Percentiles rank a stretch among this genome's conserved stretches.
Conservation (phyloP, 2,888 invertebrate genomes). For the Aplocera efformata region DNA sequence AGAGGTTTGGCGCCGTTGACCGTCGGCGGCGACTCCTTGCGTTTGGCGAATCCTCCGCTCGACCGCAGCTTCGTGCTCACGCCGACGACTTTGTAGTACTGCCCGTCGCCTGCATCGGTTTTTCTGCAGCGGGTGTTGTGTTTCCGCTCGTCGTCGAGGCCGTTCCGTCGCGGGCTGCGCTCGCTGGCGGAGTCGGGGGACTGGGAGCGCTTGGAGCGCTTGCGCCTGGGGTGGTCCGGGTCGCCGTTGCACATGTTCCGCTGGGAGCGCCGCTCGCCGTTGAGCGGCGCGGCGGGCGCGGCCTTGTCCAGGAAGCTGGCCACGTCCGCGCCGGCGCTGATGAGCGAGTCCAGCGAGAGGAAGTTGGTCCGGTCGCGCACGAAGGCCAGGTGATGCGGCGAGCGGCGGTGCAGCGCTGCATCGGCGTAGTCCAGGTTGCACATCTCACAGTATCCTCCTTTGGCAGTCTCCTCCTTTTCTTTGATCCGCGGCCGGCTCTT, state of each 20-base stretch:
- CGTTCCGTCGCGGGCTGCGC: constrained; percentile 55
- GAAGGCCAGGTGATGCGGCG: constrained; percentile 87
- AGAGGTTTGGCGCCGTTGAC: constrained; percentile 80
- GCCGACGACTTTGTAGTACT: constrained; percentile 87
- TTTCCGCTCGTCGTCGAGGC: constrained; percentile 54
- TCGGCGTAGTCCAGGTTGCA: constrained; percentile 88
- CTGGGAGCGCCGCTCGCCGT: constrained; percentile 61
- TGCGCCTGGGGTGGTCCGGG: constrained; percentile 41
- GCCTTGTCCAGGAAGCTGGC: constrained; percentile 83
- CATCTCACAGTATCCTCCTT: constrained; percentile 89
- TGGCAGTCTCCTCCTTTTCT: constrained; percentile 62
- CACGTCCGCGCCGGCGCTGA: constrained; percentile 83
- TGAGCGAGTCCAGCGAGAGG: constrained; percentile 86
- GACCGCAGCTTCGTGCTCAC: constrained; percentile 85
- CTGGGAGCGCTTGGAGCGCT: constrained; percentile 52
- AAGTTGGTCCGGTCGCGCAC: constrained; percentile 88
- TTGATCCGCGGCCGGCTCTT: constrained; percentile 71
- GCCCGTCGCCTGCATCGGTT: constrained; percentile 53
- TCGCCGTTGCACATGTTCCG: constrained; percentile 68
- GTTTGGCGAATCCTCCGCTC: constrained; percentile 68
- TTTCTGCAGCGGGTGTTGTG: constrained; percentile 61
- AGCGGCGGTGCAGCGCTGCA: constrained; percentile 85
- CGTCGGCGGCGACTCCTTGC: constrained; percentile 64
- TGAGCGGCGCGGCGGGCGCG: constrained; percentile 54
- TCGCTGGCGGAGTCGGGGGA: constrained; percentile 51